phyloP scores from a whole-genome alignment of 1,140 invertebrate species.

The Spodoptera frugiperda region DNA sequence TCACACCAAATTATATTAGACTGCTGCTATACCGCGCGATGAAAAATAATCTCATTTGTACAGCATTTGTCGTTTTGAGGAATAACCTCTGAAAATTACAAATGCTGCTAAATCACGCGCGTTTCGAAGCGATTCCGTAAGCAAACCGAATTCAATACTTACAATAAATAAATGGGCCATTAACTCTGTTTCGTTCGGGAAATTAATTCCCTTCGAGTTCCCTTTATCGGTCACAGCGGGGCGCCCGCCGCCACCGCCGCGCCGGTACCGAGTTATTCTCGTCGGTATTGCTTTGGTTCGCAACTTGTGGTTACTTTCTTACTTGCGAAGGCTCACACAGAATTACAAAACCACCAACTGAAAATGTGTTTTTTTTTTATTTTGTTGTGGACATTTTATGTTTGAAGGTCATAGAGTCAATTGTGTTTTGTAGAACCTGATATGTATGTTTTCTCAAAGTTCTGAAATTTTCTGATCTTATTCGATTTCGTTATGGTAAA shows the following conservation, averaged over 20 bases:
- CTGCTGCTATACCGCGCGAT: constrained; percentile 42
- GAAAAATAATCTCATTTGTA: constrained; percentile 48
- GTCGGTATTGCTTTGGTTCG: constrained; percentile 14
- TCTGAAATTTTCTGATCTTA: not conserved
- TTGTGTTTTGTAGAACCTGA: too few species aligned
- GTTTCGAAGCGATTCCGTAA: constrained; percentile 24
- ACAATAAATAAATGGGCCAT: constrained; percentile 59
- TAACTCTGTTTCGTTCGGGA: constrained; percentile 54
- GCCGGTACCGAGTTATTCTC: constrained; percentile 20
- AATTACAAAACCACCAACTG: constrained; percentile 19
- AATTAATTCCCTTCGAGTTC: constrained; percentile 54
- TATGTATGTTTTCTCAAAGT: not conserved
- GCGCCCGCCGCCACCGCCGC: not conserved
- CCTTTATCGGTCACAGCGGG: constrained; percentile 38
- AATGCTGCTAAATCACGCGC: constrained; percentile 24
- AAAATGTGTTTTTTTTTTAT: not conserved
- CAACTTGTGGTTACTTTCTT: constrained; percentile 20
- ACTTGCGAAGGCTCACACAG: not conserved
- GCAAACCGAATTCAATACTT: constrained; percentile 51
- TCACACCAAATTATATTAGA: constrained; percentile 55
- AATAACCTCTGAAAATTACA: constrained; percentile 23
- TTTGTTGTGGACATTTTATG: not conserved
- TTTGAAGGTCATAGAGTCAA: too few species aligned
- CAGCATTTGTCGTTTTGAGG: constrained; percentile 26
- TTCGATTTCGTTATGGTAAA: not conserved